Conservation (phyloP, 2,797 vertebrate species). For the Helostoma temminkii region DNA sequence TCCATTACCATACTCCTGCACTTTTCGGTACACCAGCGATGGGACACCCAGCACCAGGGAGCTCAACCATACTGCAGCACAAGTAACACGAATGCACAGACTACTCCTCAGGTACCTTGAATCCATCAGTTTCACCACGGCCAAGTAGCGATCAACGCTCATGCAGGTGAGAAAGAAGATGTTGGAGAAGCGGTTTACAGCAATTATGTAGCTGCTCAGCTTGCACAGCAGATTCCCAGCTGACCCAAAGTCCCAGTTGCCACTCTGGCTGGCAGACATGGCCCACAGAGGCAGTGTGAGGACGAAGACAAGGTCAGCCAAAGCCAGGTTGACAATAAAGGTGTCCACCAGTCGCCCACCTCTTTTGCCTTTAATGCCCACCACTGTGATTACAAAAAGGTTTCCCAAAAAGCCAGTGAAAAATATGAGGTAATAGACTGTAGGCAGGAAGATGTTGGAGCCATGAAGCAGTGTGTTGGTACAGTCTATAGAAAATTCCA, state of each 20-base stretch:
- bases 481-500: neutral
- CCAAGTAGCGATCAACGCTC: conserved; percentile 91
- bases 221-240: conserved; percentile 83
- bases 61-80: conserved; percentile 79
- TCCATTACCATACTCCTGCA: neutral
- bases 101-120: conserved; percentile 78
- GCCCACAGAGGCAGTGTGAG: conserved; percentile 90
- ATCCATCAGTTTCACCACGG: conserved; percentile 85
- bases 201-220: conserved; percentile 88
- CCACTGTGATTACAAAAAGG: conserved; percentile 84
- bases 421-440: conserved; percentile 87
- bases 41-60: conserved; percentile 86
- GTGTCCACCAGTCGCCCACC: conserved; percentile 87
- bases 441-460: conserved; percentile 74
- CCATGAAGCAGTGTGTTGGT: conserved; percentile 3
- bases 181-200: conserved; percentile 90
- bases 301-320: conserved; percentile 89
- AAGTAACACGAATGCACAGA: conserved; percentile 70
- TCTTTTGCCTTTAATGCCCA: conserved; percentile 64
- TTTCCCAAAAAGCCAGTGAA: conserved; percentile 87
- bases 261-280: conserved; percentile 61
- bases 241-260: conserved; percentile 81
- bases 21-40: conserved; percentile 75
- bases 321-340: conserved; percentile 88
- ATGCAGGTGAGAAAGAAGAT: conserved; percentile 91